Evolutionary conservation across 2,888 invertebrate genomes (phyloP).

Genomic region (Subacronicta megacephala): DNA sequence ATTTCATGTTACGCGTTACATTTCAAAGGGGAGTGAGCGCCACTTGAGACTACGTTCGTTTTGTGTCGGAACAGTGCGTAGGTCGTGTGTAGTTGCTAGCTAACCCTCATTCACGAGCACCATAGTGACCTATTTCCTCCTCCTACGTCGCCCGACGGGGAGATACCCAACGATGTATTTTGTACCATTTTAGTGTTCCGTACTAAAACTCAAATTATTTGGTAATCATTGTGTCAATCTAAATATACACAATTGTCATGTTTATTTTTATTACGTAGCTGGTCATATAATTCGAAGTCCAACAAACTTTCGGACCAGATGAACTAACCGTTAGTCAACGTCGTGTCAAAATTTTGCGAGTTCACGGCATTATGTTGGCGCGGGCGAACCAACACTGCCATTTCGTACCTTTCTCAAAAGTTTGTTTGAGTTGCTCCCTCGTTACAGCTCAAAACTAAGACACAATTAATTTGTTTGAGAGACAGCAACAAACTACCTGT

Average conservation of each 20-base stretch:
- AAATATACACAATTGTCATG: slow-evolving; percentile 2
- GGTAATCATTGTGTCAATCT: slow-evolving; percentile 1
- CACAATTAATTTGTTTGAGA: slow-evolving; percentile 88
- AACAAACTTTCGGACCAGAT: slow-evolving; percentile 62
- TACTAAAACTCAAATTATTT: slow-evolving; percentile 1
- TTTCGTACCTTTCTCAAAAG: slow-evolving; percentile 78
- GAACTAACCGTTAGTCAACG: slow-evolving; percentile 66
- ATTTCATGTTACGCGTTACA: slow-evolving; percentile 9
- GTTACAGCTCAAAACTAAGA: slow-evolving; percentile 83
- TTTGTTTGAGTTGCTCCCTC: slow-evolving; percentile 80
- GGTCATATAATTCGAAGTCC: slow-evolving; percentile 32
- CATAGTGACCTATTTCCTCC: slow-evolving; percentile 48
- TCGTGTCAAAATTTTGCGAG: slow-evolving; percentile 71
- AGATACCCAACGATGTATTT: slow-evolving; percentile 30
- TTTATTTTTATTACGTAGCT: slow-evolving; percentile 22
- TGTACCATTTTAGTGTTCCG: slow-evolving; percentile 2
- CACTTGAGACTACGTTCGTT: slow-evolving; percentile 34
- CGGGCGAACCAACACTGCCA: slow-evolving; percentile 66
- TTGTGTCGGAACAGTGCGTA: slow-evolving; percentile 45
- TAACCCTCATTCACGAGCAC: slow-evolving; percentile 37
- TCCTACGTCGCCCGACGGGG: slow-evolving; percentile 20
- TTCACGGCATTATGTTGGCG: slow-evolving; percentile 71
- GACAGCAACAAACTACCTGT: slow-evolving; percentile 87
- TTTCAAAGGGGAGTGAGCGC: slow-evolving; percentile 22
- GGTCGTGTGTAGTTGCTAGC: slow-evolving; percentile 40